Evolutionary conservation across 2,888 invertebrate species (phyloP), one percentile per base, ranked within the genome.

Genomic region (Parnassius mnemosyne): DNA sequence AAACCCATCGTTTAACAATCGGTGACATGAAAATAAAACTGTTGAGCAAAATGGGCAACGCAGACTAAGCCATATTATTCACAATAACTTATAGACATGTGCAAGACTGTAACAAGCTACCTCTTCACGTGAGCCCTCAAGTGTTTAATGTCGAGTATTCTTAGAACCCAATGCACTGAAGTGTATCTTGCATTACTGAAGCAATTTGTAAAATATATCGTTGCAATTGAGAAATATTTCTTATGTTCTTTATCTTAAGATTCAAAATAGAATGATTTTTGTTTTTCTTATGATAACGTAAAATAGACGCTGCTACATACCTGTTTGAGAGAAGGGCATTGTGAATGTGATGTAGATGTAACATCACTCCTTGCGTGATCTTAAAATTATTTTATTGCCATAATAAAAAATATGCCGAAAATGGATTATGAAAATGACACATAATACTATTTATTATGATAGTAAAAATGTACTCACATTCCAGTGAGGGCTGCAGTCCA

Each of bases 121-220:
- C 66, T 65, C 66, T 44, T 66, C 62, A 60, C 63, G 55, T 65
- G 64, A 68, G 66, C 64, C 50, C 64, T 71, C 66, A 60, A 72
- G 70, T 67, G 66, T 64, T 59, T 67, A 63, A 71, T 72, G 66
- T 70, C 67, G 50, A 70, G 67, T 69, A 66, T 67, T 66, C 66
- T 66, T 67, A 64, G 65, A 66, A 66, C 66, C 57, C 65, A 60
- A 61, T 68, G 65, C 65, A 65, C 57, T 67, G 56, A 67, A 70
- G 68, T 66, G 65, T 65, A 68, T 53, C 49, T 53, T 53, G 20
- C 16, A 51, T 56, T 52, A 44, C 56, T 43, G 49, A 10, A 2
- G 49, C 49, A 7, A 13, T 49, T 49, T 13, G 13, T 12, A 49
- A 16, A 16, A 49, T n/a, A 13, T 16, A 49, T 49, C 49, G 5